These are phyloP conservation scores for Acleris literana DNA, from an alignment of 2,888 invertebrate species.

Conservation along the genomic window DNA sequence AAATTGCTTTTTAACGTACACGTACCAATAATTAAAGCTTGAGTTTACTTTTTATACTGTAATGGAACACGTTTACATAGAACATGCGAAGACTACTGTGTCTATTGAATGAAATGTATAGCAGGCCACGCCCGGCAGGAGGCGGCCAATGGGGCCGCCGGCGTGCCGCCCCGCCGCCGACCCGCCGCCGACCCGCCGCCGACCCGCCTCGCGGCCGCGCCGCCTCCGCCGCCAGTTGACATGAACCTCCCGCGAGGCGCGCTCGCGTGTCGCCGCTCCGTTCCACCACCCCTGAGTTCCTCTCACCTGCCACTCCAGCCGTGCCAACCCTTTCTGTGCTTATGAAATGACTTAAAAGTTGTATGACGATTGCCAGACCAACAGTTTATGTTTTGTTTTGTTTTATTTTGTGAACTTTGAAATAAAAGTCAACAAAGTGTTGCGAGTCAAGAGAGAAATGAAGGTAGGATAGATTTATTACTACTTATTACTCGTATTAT, in stretches of 20 bases:
- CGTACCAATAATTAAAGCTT: conserved; percentile 54
- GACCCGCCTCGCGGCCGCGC: conserved; percentile 41
- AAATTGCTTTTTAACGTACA: conserved; percentile 45
- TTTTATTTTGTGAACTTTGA: conserved; percentile 58
- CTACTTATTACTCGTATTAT: neutral
- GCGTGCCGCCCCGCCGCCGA: conserved; percentile 42
- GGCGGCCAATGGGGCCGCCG: conserved; percentile 51
- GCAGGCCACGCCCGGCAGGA: conserved; percentile 44
- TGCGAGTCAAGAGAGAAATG: conserved; percentile 72
- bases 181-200: conserved; percentile 35
- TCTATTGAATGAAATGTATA: conserved; percentile 38
- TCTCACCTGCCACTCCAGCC: neutral
- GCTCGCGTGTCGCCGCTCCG: conserved; percentile 48
- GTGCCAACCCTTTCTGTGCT: conserved; percentile 20
- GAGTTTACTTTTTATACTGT: conserved; percentile 48
- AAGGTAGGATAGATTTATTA: conserved; percentile 58
- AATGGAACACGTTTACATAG: conserved; percentile 54
- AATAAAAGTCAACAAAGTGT: conserved; percentile 61
- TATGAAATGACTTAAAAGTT: conserved; percentile 52
- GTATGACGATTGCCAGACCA: conserved; percentile 45
- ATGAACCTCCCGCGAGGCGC: conserved; percentile 53
- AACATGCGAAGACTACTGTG: conserved; percentile 40
- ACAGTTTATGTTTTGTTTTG: conserved; percentile 48
- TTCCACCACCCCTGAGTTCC: neutral
- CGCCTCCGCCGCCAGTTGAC: conserved; percentile 50